phyloP scores from a whole-genome alignment of 2,113 vertebrate genomes.

The Hystrix brachyura region DNA sequence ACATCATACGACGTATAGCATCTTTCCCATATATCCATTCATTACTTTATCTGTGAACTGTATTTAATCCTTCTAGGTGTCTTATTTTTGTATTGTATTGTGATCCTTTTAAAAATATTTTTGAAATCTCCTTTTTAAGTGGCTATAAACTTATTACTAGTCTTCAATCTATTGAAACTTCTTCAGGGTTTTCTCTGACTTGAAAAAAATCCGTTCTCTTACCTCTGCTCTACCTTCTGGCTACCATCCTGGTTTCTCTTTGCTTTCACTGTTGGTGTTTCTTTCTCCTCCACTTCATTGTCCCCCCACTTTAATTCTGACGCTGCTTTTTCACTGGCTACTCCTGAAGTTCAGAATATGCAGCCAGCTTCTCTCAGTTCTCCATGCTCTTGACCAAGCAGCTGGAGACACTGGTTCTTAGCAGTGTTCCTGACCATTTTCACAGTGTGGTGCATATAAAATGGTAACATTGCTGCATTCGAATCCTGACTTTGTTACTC shows the following conservation, averaged over 20 bases:
- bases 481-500: background rate
- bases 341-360: background rate
- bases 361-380: background rate
- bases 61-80: conserved; percentile 18
- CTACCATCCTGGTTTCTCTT: background rate
- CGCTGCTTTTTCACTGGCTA: background rate
- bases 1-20: background rate
- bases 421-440: background rate
- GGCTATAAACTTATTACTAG: background rate
- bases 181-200: background rate
- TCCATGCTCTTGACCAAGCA: background rate
- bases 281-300: background rate
- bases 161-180: background rate
- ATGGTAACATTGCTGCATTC: background rate
- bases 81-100: conserved; percentile 26
- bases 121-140: conserved; percentile 51
- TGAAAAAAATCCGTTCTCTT: background rate
- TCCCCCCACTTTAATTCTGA: background rate
- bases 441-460: background rate
- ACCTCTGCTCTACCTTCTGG: background rate
- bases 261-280: background rate
- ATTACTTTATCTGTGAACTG: background rate
- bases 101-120: background rate
- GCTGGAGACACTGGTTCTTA: background rate
- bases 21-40: background rate